A percentile compares a stretch with the other conserved stretches of the same genome.
Evolutionary conservation across 2,888 invertebrate species (phyloP).

Genomic region (Serripes groenlandicus): DNA sequence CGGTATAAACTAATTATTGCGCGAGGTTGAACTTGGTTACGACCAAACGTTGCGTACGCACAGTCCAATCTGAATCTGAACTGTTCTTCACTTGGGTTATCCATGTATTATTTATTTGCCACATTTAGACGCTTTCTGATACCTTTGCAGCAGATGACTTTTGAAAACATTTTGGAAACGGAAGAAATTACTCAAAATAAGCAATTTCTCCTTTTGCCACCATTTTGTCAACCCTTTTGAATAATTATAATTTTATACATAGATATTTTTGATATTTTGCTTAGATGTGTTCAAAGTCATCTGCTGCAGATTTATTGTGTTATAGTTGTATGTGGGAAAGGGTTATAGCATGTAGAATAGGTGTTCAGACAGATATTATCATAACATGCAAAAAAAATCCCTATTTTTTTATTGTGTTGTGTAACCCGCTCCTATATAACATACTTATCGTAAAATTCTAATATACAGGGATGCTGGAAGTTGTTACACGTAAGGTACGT

Average conservation of each 20-base stretch:
- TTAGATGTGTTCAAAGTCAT: neutral
- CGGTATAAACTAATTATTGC: too few species aligned
- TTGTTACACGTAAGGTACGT: constrained; percentile 76
- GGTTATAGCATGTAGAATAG: neutral
- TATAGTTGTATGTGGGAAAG: neutral
- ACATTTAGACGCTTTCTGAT: too few species aligned
- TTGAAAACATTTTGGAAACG: neutral
- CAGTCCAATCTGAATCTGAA: too few species aligned
- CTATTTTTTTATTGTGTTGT: neutral
- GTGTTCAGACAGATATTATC: too few species aligned
- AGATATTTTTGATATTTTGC: too few species aligned
- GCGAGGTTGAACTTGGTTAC: too few species aligned
- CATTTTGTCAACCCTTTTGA: too few species aligned
- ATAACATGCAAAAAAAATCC: neutral
- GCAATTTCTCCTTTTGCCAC: neutral
- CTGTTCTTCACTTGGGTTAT: too few species aligned
- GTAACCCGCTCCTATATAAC: neutral
- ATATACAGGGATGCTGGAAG: constrained; percentile 76
- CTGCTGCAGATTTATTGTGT: neutral
- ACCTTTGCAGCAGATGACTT: too few species aligned
- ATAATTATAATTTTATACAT: too few species aligned
- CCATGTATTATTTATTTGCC: too few species aligned
- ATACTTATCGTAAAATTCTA: constrained; percentile 83
- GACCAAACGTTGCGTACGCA: too few species aligned
- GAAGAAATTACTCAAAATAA: neutral